Percentiles rank a stretch among this genome's conserved stretches.
phyloP scores from a whole-genome alignment of 2,797 vertebrate genomes.

The Sebastiscus albofasciatus region DNA sequence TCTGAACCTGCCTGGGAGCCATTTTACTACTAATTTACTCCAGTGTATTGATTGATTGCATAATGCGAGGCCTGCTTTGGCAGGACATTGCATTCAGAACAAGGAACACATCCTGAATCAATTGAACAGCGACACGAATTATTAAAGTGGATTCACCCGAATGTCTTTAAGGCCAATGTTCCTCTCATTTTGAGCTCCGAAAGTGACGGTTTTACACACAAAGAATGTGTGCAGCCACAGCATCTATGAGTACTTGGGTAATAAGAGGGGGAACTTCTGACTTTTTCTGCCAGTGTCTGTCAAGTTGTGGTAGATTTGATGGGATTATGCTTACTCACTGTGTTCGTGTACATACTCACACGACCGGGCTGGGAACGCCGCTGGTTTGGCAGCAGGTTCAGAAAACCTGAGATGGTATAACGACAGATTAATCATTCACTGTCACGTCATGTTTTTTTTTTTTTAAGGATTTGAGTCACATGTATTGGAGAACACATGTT shows the following conservation, averaged over 20 bases:
- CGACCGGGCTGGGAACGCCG: background rate
- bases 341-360: conserved; percentile 31
- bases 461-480: background rate
- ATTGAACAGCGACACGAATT: background rate
- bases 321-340: background rate
- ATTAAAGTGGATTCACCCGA: conserved; percentile 2
- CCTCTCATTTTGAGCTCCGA: background rate
- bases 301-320: background rate
- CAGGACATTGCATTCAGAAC: background rate
- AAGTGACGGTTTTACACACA: conserved; percentile 10
- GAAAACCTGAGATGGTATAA: background rate
- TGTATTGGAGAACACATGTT: background rate
- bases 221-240: conserved; percentile 1
- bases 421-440: background rate
- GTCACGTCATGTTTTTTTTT: background rate
- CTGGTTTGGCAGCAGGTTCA: conserved; percentile 7
- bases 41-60: background rate
- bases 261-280: background rate
- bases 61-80: background rate
- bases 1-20: background rate
- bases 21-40: background rate
- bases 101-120: conserved; percentile 14
- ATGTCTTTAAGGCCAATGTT: conserved; percentile 12
- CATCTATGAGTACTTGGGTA: background rate
- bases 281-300: conserved; percentile 8